Evolutionary conservation across 1,140 invertebrate species (phyloP).

Genomic region (Reticulitermes speratus): DNA sequence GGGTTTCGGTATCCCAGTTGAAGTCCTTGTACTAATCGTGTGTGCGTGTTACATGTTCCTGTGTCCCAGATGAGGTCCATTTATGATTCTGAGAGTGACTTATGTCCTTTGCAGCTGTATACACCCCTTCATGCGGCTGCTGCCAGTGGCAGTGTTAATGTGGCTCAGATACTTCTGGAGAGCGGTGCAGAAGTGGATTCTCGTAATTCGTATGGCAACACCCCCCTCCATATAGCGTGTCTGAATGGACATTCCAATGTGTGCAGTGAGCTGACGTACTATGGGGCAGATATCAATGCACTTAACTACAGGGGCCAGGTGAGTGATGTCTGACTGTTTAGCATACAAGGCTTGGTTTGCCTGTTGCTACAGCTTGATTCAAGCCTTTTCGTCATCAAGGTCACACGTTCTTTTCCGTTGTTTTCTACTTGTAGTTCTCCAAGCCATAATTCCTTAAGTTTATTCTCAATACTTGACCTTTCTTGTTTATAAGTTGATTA

Average conservation of each 20-base stretch:
- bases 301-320: slow-evolving; percentile 52
- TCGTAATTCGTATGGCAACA: slow-evolving; percentile 60
- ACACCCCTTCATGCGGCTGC: slow-evolving; percentile 67
- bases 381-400: too few relatives aligned
- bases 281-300: slow-evolving; percentile 50
- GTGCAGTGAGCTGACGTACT: slow-evolving; percentile 52
- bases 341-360: too few relatives aligned
- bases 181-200: slow-evolving; percentile 58
- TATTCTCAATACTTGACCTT: too few relatives aligned
- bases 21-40: too few relatives aligned
- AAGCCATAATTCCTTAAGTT: too few relatives aligned
- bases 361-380: not conserved
- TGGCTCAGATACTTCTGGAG: slow-evolving; percentile 54
- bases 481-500: too few relatives aligned
- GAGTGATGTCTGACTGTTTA: slow-evolving; percentile 35
- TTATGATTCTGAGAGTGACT: not conserved
- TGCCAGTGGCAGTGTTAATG: slow-evolving; percentile 56
- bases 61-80: too few relatives aligned
- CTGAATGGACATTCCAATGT: slow-evolving; percentile 59
- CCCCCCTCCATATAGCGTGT: slow-evolving; percentile 63
- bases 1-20: too few relatives aligned
- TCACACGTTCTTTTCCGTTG: too few relatives aligned
- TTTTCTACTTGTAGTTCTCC: too few relatives aligned
- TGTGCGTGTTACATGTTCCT: too few relatives aligned
- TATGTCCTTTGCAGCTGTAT: slow-evolving; percentile 48